Evolutionary conservation across 2,113 vertebrate genomes (phyloP), one percentile per base, ranked within the genome.

Genomic region (Alexandromys fortis): DNA sequence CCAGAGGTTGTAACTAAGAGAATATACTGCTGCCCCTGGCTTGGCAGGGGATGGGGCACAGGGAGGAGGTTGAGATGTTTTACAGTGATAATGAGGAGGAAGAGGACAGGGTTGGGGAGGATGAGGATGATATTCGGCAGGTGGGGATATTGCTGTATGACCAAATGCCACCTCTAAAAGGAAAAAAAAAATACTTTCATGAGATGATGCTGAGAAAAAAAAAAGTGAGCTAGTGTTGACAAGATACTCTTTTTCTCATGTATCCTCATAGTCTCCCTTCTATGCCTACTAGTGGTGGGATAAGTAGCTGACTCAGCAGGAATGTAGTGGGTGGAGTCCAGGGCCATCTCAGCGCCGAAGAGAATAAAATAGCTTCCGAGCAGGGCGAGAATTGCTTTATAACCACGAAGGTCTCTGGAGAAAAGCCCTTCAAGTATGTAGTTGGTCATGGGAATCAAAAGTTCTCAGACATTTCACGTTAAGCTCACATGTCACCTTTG

Each of bases 401-500:
- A 94, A 86, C 33, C 42, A 70, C 68, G 49, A 89, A 13, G 70
- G 38, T 70, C 45, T 92, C 45, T 88, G 95, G 86, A 63, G 42
- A 55, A 95, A 85, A 94, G 38, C 5, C 58, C 58, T 21, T 21
- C 7, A 19, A 77, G 67, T 94, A 47, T 72, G n/a, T 81, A 90
- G 63, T 35, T 95, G 76, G 30, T 35, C 89, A 92, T 28, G 26
- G 47, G 89, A 96, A 95, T 91, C 42, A 72, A 70, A 95, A 94
- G 28, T 87, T 94, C 82, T 11, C 67, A 78, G 76, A 89, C 30
- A 81, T 45, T 89, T 93, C 55, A 67, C 86, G 12, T n/a, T 55
- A 95, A 95, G 92, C 47, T 85, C 61, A 95, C 38, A 65, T 63
- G 45, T 83, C 28, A 91, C 12, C 35, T 33, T 38, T 83, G 79